Conservation (phyloP, 2,888 invertebrate genomes). For the Mechanitis messenoides region DNA sequence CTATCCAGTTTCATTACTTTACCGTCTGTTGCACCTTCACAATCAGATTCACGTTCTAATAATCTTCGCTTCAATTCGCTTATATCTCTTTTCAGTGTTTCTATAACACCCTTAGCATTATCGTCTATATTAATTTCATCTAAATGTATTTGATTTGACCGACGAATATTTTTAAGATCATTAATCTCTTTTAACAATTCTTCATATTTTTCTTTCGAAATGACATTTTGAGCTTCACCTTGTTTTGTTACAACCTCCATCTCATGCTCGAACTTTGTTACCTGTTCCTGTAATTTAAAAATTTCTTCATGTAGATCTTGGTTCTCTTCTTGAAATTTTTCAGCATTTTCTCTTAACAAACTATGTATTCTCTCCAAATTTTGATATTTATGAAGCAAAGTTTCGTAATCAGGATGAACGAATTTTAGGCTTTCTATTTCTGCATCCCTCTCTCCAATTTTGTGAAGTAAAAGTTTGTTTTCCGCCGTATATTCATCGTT, state of each 20-base stretch:
- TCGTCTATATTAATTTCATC: constrained; percentile 71
- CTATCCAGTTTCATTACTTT: constrained; percentile 57
- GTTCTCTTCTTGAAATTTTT: constrained; percentile 73
- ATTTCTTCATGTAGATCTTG: constrained; percentile 72
- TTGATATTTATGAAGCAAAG: constrained; percentile 65
- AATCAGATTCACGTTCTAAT: constrained; percentile 43
- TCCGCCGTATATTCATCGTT: constrained; percentile 68
- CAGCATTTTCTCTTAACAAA: constrained; percentile 64
- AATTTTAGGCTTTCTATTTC: constrained; percentile 50
- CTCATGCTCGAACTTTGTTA: constrained; percentile 67
- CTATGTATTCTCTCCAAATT: constrained; percentile 67
- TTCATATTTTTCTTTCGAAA: constrained; percentile 59
- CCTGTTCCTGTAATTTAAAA: constrained; percentile 67
- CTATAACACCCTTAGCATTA: constrained; percentile 70
- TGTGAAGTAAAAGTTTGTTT: constrained; percentile 56
- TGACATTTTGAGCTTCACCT: constrained; percentile 46
- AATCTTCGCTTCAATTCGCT: constrained; percentile 60
- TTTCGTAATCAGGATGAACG: constrained; percentile 54
- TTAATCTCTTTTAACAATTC: constrained; percentile 54
- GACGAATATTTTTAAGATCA: constrained; percentile 51
- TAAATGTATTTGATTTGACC: constrained; percentile 49
- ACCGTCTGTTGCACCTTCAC: constrained; percentile 39
- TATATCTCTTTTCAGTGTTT: constrained; percentile 68
- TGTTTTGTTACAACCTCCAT: constrained; percentile 54
- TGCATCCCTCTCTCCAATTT: constrained; percentile 64